Evolutionary conservation across 2,888 invertebrate genomes (phyloP).

Genomic region (Resseliella maxima): DNA sequence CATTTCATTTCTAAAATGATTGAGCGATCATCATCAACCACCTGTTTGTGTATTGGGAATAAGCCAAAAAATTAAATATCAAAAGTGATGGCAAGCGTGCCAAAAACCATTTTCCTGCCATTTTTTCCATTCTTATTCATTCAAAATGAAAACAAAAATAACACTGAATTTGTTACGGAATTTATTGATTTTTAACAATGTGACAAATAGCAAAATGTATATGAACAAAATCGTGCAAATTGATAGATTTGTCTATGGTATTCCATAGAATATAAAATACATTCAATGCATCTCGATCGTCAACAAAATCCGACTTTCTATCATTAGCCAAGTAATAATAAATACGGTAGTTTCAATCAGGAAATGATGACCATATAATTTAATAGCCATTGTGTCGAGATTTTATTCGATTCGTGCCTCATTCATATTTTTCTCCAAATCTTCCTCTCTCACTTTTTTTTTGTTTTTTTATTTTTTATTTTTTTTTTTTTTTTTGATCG

Average conservation of each 20-base stretch:
- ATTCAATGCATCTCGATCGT: neutral
- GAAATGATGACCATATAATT: constrained; percentile 51
- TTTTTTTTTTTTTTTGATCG: neutral
- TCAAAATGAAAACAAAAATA: neutral
- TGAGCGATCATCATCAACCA: neutral
- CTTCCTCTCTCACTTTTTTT: no score
- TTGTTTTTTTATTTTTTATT: neutral
- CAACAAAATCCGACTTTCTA: neutral
- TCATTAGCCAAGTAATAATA: neutral
- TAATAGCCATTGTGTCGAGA: constrained; percentile 23
- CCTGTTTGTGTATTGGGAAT: neutral
- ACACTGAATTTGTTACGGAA: neutral
- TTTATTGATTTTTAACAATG: neutral
- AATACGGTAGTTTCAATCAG: constrained; percentile 53
- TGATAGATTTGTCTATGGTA: neutral
- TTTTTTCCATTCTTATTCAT: neutral
- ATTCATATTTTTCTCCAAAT: neutral
- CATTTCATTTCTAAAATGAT: neutral
- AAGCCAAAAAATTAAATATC: neutral
- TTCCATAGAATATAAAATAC: neutral
- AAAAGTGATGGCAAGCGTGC: constrained; percentile 34
- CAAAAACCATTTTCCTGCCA: constrained; percentile 34
- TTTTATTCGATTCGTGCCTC: neutral
- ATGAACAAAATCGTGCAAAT: neutral
- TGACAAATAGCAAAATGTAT: neutral